These are phyloP conservation scores for Geopemphigus sp. DNA, from an alignment of 1,140 invertebrate genomes.

Conservation along the genomic window DNA sequence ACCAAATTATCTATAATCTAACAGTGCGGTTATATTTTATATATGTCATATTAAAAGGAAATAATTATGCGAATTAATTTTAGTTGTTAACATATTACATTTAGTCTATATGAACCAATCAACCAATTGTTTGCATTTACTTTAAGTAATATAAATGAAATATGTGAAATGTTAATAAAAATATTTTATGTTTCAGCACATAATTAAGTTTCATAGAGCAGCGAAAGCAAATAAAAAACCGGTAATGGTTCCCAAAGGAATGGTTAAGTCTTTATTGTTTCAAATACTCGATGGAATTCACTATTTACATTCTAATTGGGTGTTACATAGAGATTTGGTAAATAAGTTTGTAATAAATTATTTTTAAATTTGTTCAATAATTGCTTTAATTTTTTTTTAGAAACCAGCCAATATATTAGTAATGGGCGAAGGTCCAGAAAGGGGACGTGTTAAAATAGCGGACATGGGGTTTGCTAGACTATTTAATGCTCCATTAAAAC, in stretches of 20 bases:
- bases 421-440: slow-evolving; percentile 97
- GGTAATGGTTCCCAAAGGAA: slow-evolving; percentile 92
- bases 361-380: slow-evolving; percentile 41
- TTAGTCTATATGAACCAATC: no score
- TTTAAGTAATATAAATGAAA: neutral
- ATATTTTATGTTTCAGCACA: slow-evolving; percentile 68
- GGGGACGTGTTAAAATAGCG: slow-evolving; percentile 97
- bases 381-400: slow-evolving; percentile 57
- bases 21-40: no score
- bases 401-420: slow-evolving; percentile 99
- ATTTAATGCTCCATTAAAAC: slow-evolving; percentile 97
- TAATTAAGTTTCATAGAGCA: slow-evolving; percentile 98
- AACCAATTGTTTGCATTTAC: neutral
- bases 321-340: slow-evolving; percentile 96
- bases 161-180: neutral
- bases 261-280: slow-evolving; percentile 97
- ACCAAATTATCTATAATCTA: no score
- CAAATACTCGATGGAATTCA: slow-evolving; percentile 99
- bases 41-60: no score
- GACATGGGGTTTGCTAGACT: slow-evolving; percentile 99
- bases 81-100: no score
- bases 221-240: slow-evolving; percentile 98
- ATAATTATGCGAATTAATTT: no score
- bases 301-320: slow-evolving; percentile 99
- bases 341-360: slow-evolving; percentile 53